Base-by-base conservation (phyloP, 2,797 vertebrate genomes). In the Psittacula echo region DNA sequence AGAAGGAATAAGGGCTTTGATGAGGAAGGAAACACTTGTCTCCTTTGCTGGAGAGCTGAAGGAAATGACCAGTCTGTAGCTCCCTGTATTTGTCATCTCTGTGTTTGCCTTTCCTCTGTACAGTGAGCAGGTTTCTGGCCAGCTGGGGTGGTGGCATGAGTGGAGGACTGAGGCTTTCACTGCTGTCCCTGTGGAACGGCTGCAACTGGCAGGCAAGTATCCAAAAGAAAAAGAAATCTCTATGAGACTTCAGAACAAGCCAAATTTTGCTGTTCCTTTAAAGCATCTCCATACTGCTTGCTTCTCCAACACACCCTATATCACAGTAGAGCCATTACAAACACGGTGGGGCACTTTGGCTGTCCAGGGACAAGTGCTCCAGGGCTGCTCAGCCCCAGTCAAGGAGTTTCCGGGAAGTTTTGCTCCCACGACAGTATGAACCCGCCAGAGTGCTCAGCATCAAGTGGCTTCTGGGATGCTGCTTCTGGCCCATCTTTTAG, bases 381-480 rank as follows among this genome's bases (percentile, higher is more conserved):
- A 45, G 26, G n/a, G 14, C 32, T 87, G 56, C 42, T 83, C 41
- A 1, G 1, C 10, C 16, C 14, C 42, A 70, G 0, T 4, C 0
- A 0, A 3, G 5, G 17, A 32, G 20, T 66, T 68, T 42, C 54
- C 64, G 39, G 34, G 19, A 83, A 87, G 19, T 6, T 73, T 26
- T 0, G 0, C 19, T 89, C 29, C 8, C 29, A 3, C 0, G 0
- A 4, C 1, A 5, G 34, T 15, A 9, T n/a, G 22, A 82, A 68
- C 12, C 7, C 18, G 54, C 39, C 56, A 47, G 39, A 60, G 16
- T 4, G 13, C 11, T 48, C 1, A 0, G 44, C 17, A 73, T 51
- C 51, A 17, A 26, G 18, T 7, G 3, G 34, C 16, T 86, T 68
- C 47, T 66, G 44, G 42, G n/a, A 24, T 79, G 45, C 15, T 81